phyloP scores from a whole-genome alignment of 2,113 vertebrate species.

The Rhabdornis inornatus region DNA sequence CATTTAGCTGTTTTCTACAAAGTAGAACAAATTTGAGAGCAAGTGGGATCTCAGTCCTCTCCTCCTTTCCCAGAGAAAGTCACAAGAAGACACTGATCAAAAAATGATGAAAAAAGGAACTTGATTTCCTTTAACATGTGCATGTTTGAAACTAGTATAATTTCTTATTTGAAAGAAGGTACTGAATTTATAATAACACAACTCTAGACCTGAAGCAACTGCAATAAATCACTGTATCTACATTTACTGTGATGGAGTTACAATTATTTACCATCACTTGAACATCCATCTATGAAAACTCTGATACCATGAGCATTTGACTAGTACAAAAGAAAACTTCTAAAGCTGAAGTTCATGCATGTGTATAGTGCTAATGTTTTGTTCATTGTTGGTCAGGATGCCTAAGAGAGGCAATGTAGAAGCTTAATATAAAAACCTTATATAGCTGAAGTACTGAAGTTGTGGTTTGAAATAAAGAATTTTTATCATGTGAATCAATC shows the following conservation, averaged over 20 bases:
- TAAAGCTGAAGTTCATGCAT: background rate
- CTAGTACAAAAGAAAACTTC: background rate
- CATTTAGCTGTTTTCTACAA: background rate
- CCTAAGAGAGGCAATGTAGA: background rate
- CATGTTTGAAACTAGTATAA: background rate
- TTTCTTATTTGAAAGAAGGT: background rate
- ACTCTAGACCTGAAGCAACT: background rate
- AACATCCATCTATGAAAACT: background rate
- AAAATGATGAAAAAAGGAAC: background rate
- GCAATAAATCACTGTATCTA: background rate
- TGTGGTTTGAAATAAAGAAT: background rate
- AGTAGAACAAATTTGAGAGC: background rate
- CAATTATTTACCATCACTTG: background rate
- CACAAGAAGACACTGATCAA: background rate
- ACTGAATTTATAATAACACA: background rate
- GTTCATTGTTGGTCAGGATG: background rate
- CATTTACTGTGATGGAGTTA: background rate
- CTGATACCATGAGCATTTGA: background rate
- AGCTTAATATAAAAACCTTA: background rate
- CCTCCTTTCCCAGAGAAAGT: background rate
- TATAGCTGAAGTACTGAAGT: background rate
- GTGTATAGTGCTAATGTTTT: background rate
- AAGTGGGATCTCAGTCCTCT: background rate
- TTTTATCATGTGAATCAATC: background rate
- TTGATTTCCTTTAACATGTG: background rate